Base-by-base conservation (phyloP, 2,797 vertebrate species). In the Passerculus sandwichensis region DNA sequence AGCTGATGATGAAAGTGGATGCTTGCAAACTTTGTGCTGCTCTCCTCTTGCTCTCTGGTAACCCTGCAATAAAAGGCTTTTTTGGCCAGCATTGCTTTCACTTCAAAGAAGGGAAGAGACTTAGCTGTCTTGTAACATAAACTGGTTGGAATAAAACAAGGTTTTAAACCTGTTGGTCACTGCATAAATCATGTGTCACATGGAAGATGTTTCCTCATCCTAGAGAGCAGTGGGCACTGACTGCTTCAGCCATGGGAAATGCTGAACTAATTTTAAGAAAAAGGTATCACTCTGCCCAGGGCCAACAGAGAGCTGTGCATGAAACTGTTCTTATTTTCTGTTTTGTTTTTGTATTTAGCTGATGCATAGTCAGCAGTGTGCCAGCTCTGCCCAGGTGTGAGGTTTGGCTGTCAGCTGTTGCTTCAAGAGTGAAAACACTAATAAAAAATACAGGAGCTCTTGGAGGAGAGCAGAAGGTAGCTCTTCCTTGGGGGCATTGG, bases 21-120 rank as follows among this genome's bases (percentile, higher is more conserved):
- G 10, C 0, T 0, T 5, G 18, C 5, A 27, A 36, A 26, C 22
- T 74, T 30, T 17, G 10, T 1, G 0, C 34, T 10, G 6, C 16
- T 36, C 14, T 66, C 12, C 7, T 78, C 15, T 65, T 40, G n/a
- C 27, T 57, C 29, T 30, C 32, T 40, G 23, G 27, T 45, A 61
- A 30, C 21, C 19, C 23, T 4, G 3, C 26, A 42, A 25, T 44
- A 44, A 75, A 86, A 84, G 40, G 25, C 14, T 66, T 1, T 14
- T 60, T 60, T 50, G 42, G 25, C 25, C 38, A 54, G 30, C 7
- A 2, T 14, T 48, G 30, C 77, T 78, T 81, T 86, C 47, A 9
- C 62, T 62, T 92, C 13, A 13, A 57, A 85, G 75, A 25, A 67
- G 30, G 26, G 45, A 64, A 42, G 42, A 53, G 27, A 38, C 16